These are phyloP conservation scores for Crambe crambe DNA, from an alignment of 37 sponge, comb jelly and placozoan species.

Conservation along the genomic window DNA sequence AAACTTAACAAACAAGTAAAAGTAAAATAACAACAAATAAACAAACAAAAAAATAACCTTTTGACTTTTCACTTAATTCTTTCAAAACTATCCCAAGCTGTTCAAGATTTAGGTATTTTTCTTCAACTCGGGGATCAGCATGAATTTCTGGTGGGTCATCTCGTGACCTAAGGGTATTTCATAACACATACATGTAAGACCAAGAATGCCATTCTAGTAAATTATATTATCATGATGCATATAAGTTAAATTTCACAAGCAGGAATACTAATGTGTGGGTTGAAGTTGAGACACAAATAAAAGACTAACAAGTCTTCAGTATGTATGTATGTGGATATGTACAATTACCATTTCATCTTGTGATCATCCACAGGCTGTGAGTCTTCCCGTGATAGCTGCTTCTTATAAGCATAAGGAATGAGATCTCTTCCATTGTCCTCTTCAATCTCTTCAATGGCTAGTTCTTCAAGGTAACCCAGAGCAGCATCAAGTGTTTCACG, in stretches of 20 bases:
- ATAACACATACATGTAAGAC: no score
- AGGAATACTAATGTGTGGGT: no score
- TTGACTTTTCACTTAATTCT: background rate
- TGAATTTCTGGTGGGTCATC: background rate
- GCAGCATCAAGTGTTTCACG: background rate
- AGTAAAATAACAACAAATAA: background rate
- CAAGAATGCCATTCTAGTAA: no score
- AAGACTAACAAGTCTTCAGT: no score
- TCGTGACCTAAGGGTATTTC: background rate
- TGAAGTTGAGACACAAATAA: no score
- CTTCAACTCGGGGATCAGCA: constrained; percentile 1
- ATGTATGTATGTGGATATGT: no score
- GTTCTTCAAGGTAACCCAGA: background rate
- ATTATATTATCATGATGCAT: no score
- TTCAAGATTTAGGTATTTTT: constrained; percentile 3
- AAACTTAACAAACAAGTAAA: background rate
- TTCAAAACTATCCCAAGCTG: constrained; percentile 21
- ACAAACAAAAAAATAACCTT: background rate
- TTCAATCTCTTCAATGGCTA: background rate
- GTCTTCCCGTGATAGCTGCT: background rate
- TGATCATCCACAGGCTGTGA: background rate
- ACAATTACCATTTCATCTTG: background rate
- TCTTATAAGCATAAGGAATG: background rate
- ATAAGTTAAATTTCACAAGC: no score
- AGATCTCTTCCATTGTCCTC: background rate